Percentiles rank a stretch among this genome's conserved stretches.
phyloP scores from a whole-genome alignment of 1,140 invertebrate genomes.

The Wasmannia auropunctata region DNA sequence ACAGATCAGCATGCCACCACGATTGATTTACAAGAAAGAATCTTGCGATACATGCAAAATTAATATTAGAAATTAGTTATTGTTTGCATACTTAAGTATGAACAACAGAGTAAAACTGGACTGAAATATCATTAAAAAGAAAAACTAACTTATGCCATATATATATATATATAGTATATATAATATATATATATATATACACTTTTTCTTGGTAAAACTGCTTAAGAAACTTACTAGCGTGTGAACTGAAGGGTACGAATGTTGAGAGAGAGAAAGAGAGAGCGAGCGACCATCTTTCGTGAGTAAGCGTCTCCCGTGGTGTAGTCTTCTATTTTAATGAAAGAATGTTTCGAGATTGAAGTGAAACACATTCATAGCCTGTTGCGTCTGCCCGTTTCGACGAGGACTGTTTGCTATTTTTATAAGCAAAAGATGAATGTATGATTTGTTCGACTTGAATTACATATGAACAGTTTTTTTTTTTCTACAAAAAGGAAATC shows the following conservation, averaged over 20 bases:
- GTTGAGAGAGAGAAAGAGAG: too few relatives aligned
- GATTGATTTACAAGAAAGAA: constrained; percentile 70
- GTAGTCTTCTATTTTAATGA: constrained; percentile 58
- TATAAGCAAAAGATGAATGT: constrained; percentile 81
- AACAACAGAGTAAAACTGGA: constrained; percentile 4
- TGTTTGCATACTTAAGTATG: constrained; percentile 29
- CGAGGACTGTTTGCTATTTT: constrained; percentile 83
- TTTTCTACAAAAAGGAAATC: constrained; percentile 58
- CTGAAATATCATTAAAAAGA: neutral
- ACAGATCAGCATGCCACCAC: neutral
- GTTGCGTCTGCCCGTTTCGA: constrained; percentile 72
- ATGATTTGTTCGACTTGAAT: constrained; percentile 77
- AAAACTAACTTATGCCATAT: constrained; percentile 22
- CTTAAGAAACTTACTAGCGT: neutral
- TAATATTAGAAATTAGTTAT: constrained; percentile 56
- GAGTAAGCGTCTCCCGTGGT: constrained; percentile 13
- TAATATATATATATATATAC: too few relatives aligned
- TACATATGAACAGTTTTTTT: constrained; percentile 70
- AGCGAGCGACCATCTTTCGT: constrained; percentile 3
- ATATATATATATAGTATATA: too few relatives aligned
- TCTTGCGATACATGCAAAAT: constrained; percentile 62
- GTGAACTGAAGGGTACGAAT: neutral
- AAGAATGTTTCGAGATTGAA: constrained; percentile 63
- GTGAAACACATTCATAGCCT: constrained; percentile 68
- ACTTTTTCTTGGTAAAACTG: constrained; percentile 10